Base-by-base conservation (phyloP, 2,888 invertebrate genomes). In the Morinoia aosen region DNA sequence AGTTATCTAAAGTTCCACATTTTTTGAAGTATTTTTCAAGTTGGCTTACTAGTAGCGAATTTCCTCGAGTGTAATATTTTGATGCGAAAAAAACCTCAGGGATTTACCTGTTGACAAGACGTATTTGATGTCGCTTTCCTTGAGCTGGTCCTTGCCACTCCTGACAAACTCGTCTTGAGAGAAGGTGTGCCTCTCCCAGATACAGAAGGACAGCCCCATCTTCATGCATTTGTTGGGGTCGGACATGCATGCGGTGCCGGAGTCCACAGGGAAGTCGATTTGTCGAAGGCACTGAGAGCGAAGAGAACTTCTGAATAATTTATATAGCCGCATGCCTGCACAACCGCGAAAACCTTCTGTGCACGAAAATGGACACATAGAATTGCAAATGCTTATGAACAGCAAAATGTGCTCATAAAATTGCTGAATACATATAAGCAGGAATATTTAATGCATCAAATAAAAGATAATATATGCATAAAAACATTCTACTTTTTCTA, bases 21-120 rank as follows among this genome's bases (percentile, higher is more conserved):
- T 48, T 5, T 48, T 48, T 48, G 48, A 48, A 48, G 48, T 48
- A 48, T 48, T 48, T 5, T 4, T 48, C 48, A 48, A 48, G 48
- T 5, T 48, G 48, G 48, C 48, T 48, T 48, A 48, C 48, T 48
- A 4, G 5, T 5, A 48, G 2, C 19, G 25, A 76, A 33, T 33
- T 76, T 76, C 33, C 25, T 25, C 8, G 25, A 76, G 76, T 19
- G 5, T 48, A 48, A 48, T 48, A 33, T 76, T 33, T 33, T 8
- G 7, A 76, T 33, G 8, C 61, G 61, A 61, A 76, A 19, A 16
- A 33, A 76, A 3, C n/a, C n/a, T 76, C 0, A 19, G 33, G 25
- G 25, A 48, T 40, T 93, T 88, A 96, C 96, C 97, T 93, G 97
- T 97, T 39, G 97, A 96, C 57, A 97, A 88, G 16, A 97, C 95